These are phyloP conservation scores for Colius striatus DNA, from an alignment of 2,113 vertebrate genomes.

Conservation along the genomic window DNA sequence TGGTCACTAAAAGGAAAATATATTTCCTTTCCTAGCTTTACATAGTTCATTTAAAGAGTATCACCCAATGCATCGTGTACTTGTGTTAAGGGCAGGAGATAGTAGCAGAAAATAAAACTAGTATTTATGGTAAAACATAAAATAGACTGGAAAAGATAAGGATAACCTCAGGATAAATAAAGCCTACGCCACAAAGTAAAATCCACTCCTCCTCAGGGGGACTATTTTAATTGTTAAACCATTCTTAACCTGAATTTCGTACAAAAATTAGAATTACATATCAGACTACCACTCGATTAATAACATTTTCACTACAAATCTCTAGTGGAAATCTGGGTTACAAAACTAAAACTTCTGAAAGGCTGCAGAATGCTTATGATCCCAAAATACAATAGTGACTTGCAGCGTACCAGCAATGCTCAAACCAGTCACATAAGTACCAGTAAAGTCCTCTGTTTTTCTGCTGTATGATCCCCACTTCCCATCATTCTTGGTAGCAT, in stretches of 20 bases:
- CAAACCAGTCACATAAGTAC: neutral
- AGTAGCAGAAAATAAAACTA: neutral
- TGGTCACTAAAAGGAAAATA: neutral
- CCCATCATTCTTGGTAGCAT: neutral
- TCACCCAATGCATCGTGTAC: neutral
- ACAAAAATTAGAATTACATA: neutral
- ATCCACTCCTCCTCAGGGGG: neutral
- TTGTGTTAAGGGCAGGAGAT: neutral
- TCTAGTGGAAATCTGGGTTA: neutral
- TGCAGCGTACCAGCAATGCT: neutral
- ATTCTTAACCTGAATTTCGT: neutral
- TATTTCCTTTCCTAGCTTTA: neutral
- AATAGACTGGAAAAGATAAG: neutral
- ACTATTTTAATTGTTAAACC: neutral
- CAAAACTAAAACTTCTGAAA: neutral
- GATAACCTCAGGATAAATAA: neutral
- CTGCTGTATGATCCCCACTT: neutral
- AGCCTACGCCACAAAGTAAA: neutral
- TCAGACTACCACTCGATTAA: neutral
- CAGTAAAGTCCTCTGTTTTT: neutral
- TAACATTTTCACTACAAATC: neutral
- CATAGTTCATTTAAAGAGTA: neutral
- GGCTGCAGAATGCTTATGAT: neutral
- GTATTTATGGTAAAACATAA: neutral
- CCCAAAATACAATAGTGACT: neutral